Conservation (phyloP, 2,888 invertebrate genomes). For the Agrotis puta region DNA sequence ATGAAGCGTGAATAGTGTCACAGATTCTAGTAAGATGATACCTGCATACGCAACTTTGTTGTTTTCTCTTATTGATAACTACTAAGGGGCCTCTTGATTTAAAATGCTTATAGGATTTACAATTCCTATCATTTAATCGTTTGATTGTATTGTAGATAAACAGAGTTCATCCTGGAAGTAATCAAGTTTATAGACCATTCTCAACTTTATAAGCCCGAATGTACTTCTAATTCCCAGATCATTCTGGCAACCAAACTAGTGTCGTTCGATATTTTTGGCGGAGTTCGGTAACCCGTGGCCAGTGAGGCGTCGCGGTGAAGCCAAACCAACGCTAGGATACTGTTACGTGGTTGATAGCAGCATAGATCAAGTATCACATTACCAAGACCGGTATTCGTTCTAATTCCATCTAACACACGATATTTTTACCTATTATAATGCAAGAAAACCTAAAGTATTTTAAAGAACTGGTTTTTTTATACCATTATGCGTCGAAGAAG, state of each 20-base stretch:
- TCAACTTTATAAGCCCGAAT: not conserved
- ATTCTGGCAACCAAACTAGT: conserved; percentile 6
- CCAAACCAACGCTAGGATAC: conserved; percentile 76
- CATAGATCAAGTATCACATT: conserved; percentile 62
- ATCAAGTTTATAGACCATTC: no score
- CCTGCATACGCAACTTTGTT: not conserved
- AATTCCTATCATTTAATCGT: no score
- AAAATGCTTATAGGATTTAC: not conserved
- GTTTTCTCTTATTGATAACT: conserved; percentile 26
- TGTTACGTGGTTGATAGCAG: conserved; percentile 75
- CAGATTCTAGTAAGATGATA: conserved; percentile 21
- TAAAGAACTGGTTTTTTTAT: conserved; percentile 15
- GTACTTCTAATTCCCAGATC: conserved; percentile 26
- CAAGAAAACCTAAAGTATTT: conserved; percentile 6
- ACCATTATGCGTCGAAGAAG: not conserved
- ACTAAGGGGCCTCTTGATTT: no score
- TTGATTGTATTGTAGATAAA: no score
- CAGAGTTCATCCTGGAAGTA: no score
- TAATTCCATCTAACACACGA: conserved; percentile 54
- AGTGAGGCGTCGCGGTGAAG: conserved; percentile 79
- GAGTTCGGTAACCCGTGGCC: conserved; percentile 61
- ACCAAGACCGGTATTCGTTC: conserved; percentile 43
- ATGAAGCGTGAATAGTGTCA: conserved; percentile 41
- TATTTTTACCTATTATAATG: conserved; percentile 26
- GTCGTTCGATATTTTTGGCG: conserved; percentile 59